These are phyloP conservation scores for Corythoichthys haematopterus DNA, from an alignment of 2,113 vertebrate species.

Conservation along the genomic window DNA sequence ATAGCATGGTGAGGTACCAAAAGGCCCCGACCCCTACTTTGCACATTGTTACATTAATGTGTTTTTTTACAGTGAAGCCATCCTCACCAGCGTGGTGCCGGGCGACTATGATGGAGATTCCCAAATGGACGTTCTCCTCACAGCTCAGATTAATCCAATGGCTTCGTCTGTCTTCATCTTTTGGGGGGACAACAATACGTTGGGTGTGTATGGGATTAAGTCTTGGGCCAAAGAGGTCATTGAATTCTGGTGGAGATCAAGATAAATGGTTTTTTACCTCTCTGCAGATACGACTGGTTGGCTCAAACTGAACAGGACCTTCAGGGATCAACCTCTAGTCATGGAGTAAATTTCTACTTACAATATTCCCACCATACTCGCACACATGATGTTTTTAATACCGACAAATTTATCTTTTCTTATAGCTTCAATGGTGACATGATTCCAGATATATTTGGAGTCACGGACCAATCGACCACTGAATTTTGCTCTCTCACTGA, in stretches of 20 bases:
- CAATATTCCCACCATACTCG: neutral
- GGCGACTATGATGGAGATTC: conserved; percentile 97
- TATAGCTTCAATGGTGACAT: conserved; percentile 92
- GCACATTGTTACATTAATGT: neutral
- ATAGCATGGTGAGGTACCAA: no score
- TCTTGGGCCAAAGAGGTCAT: neutral
- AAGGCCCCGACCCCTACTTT: no score
- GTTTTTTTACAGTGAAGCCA: conserved; percentile 42
- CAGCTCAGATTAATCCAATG: conserved; percentile 51
- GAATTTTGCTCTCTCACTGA: conserved; percentile 77
- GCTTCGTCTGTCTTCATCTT: conserved; percentile 74
- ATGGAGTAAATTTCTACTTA: conserved; percentile 84
- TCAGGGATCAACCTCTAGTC: conserved; percentile 88
- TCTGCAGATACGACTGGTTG: conserved; percentile 73
- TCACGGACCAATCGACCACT: conserved; percentile 50
- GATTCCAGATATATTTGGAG: conserved; percentile 91
- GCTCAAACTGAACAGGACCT: conserved; percentile 78
- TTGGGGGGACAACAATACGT: conserved; percentile 92
- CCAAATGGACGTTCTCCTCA: conserved; percentile 95
- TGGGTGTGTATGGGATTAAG: conserved; percentile 68
- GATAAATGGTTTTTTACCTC: neutral
- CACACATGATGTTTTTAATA: neutral
- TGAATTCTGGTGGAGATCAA: neutral
- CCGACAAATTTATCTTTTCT: neutral
- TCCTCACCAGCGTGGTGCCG: conserved; percentile 90